Percentiles rank a stretch among this genome's conserved stretches.
Evolutionary conservation across 2,888 invertebrate species (phyloP).

Genomic region (Anarsia innoxiella): DNA sequence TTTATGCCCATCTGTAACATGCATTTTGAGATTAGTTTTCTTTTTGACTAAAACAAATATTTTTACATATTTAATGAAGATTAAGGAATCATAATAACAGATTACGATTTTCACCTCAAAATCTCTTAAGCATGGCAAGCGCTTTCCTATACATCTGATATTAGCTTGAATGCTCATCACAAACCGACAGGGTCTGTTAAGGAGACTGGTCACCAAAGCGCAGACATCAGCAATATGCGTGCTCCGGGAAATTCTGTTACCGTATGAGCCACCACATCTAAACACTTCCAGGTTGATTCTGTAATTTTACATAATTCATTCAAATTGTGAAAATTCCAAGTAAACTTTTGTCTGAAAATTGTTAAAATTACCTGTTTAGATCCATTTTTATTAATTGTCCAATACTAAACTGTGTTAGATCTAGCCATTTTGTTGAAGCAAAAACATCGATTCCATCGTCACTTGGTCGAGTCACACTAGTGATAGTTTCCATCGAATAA

Average conservation of each 20-base stretch:
- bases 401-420: slow-evolving; percentile 67
- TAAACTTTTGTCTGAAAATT: neutral
- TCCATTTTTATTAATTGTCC: slow-evolving; percentile 69
- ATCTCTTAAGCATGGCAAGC: slow-evolving; percentile 74
- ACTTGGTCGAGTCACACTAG: slow-evolving; percentile 74
- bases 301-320: neutral
- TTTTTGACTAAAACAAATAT: neutral
- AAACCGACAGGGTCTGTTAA: slow-evolving; percentile 81
- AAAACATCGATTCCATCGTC: slow-evolving; percentile 81
- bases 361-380: slow-evolving; percentile 66
- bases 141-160: slow-evolving; percentile 81
- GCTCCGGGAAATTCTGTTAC: slow-evolving; percentile 79
- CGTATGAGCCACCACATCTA: slow-evolving; percentile 77
- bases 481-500: slow-evolving; percentile 81
- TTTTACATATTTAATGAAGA: neutral
- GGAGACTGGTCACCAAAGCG: slow-evolving; percentile 79
- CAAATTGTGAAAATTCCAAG: neutral
- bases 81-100: neutral
- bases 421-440: slow-evolving; percentile 75
- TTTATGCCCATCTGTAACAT: slow-evolving; percentile 58
- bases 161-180: slow-evolving; percentile 82
- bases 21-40: neutral
- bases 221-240: slow-evolving; percentile 77
- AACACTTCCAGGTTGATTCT: slow-evolving; percentile 43
- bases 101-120: slow-evolving; percentile 73